Evolutionary conservation across 2,797 vertebrate genomes (phyloP).

Genomic region (Hylomyscus alleni): DNA sequence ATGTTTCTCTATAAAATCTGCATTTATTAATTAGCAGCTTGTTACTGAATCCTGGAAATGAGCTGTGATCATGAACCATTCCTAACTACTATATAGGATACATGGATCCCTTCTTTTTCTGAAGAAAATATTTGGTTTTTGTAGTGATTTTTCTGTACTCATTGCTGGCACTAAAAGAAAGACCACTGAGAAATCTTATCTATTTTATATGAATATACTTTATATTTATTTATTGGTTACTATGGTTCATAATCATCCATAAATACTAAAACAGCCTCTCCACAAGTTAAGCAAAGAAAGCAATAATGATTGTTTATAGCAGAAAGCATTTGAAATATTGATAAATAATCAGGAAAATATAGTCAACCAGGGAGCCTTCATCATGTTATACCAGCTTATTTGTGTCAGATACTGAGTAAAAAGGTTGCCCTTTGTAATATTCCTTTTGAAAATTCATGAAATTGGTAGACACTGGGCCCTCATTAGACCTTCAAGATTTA

Average conservation of each 20-base stretch:
- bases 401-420: slow-evolving; percentile 50
- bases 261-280: background rate
- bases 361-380: background rate
- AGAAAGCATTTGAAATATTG: slow-evolving; percentile 73
- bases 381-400: slow-evolving; percentile 36
- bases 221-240: background rate
- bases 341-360: slow-evolving; percentile 71
- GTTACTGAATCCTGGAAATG: background rate
- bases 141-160: background rate
- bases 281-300: slow-evolving; percentile 60
- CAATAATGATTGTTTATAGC: background rate
- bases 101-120: background rate
- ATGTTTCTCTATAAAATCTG: background rate
- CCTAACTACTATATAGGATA: background rate
- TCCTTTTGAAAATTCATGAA: slow-evolving; percentile 22
- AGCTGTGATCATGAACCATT: background rate
- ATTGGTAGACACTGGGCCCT: background rate
- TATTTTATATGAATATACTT: slow-evolving; percentile 12
- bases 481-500: slow-evolving; percentile 50
- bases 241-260: background rate
- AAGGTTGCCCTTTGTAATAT: slow-evolving; percentile 66
- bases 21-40: background rate
- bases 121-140: background rate
- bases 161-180: background rate
- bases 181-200: background rate